Evolutionary conservation across 2,113 vertebrate species (phyloP), one percentile per base, ranked within the genome.

Genomic region (Rhinogobius similis): DNA sequence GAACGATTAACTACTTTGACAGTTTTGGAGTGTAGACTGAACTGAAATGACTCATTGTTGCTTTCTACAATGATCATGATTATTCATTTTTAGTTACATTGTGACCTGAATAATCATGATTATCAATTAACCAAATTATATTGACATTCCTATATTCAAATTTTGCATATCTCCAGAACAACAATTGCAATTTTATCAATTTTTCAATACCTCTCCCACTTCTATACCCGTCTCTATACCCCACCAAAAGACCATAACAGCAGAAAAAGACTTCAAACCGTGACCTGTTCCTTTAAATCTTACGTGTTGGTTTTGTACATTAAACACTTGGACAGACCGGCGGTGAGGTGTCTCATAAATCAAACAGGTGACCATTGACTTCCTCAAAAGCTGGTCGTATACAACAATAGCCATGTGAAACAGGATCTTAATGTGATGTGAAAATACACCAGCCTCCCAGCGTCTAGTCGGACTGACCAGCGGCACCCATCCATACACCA

Each of bases 401-500:
- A 63, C 67, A 71, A 65, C 27, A 13, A 62, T 44, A 67, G 58
- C 71, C 0, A 0, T 48, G 67, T 72, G 61, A 72, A 82, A 82
- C 68, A 76, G 81, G 74, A 80, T 44, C 65, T 76, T 86, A 83
- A 76, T 82, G 79, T 72, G 58, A 50, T 63, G 52, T 44, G 67
- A 52, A 32, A 63, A 71, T 53, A 62, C 61, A 43, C 55, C 5
- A 38, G 67, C 39, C 73, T 82, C 36, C 29, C 59, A 70, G 59
- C 73, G 82, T 68, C 53, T 66, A 75, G 77, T 80, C 78, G 23
- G 55, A 75, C 81, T 71, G 69, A 76, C 75, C 75, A 80, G 79
- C 78, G 75, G 82, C 79, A 80, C 61, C 73, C 85, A 84, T 76
- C 85, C 81, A 82, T 80, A 77, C 64, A 77, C 64, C 43, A 75